Base-by-base conservation (phyloP, 2,113 vertebrate species). In the Chiloscyllium plagiosum region DNA sequence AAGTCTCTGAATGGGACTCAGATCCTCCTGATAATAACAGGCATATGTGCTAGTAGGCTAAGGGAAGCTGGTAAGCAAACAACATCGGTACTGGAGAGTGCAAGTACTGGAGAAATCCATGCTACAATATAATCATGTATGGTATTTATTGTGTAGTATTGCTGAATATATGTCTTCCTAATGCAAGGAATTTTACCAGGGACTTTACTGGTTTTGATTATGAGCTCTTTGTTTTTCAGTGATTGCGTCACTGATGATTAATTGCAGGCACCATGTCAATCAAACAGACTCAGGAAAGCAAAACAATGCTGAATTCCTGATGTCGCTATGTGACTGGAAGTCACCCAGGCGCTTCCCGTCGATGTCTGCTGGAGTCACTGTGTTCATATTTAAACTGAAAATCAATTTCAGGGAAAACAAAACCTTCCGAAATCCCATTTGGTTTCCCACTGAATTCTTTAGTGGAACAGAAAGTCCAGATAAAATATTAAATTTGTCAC, bases 231-330 rank as follows among this genome's bases (percentile, higher is more conserved):
- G 33, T 93, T 93, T 93, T 93, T 93, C 29, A 2, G 65, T 93
- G 61, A 65, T 42, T 37, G 37, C 66, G 61, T 93, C 89, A 93
- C n/a, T 37, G 89, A 19, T 93, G 89, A 93, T 66, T 93, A n/a
- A 68, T 66, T 33, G 1, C 86, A 89, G 87, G 33, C 29, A 66
- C 89, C 89, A 19, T 68, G 89, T 93, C 89, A 66, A n/a, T 93
- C 61, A 93, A 93, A 66, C 89, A 37, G 89, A 66, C n/a, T 66
- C 89, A 66, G 61, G 89, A 37, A 92, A 93, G 65, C 37, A 66
- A 93, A 93, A 93, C 89, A 93, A 93, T 93, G 33, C 61, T 68
- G 89, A 37, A 65, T 93, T 93, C 61, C 89, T 93, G 56, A 37
- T 93, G 89, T 93, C 89, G 6, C 89, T 93, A 65, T 4, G 66